Percentiles rank a stretch among this genome's conserved stretches.
phyloP scores from a whole-genome alignment of 1,140 invertebrate genomes.

The Papilio helenus region DNA sequence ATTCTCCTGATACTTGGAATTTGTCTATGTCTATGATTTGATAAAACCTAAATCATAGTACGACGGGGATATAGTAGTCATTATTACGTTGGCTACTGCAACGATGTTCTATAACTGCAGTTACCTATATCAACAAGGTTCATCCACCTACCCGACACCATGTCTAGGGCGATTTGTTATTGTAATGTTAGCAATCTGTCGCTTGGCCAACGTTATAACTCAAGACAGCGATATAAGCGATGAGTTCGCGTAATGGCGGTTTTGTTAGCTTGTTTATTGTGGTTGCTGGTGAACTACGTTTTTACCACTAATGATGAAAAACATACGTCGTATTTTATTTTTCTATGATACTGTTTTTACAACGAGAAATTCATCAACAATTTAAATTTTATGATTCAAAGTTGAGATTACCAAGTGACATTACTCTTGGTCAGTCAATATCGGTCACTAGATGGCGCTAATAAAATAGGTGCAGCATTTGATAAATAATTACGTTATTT shows the following conservation, averaged over 20 bases:
- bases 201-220: conserved; percentile 64
- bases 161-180: conserved; percentile 73
- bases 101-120: background rate
- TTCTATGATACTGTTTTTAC: background rate
- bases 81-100: background rate
- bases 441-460: no score
- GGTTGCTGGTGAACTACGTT: conserved; percentile 44
- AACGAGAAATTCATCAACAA: background rate
- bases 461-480: no score
- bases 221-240: conserved; percentile 55
- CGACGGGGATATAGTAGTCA: background rate
- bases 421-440: background rate
- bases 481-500: no score
- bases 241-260: conserved; percentile 53
- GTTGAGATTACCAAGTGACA: background rate
- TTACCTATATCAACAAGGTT: conserved; percentile 50
- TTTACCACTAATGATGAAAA: conserved; percentile 2
- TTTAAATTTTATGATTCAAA: no score
- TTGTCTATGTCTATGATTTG: background rate
- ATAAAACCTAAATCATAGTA: background rate
- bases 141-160: conserved; percentile 60
- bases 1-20: no score
- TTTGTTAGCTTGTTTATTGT: conserved; percentile 61
- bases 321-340: background rate
- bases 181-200: conserved; percentile 78